Percentiles rank a stretch among this genome's conserved stretches.
Conservation (phyloP, 1,140 invertebrate genomes). For the Meloidogyne hapla region DNA sequence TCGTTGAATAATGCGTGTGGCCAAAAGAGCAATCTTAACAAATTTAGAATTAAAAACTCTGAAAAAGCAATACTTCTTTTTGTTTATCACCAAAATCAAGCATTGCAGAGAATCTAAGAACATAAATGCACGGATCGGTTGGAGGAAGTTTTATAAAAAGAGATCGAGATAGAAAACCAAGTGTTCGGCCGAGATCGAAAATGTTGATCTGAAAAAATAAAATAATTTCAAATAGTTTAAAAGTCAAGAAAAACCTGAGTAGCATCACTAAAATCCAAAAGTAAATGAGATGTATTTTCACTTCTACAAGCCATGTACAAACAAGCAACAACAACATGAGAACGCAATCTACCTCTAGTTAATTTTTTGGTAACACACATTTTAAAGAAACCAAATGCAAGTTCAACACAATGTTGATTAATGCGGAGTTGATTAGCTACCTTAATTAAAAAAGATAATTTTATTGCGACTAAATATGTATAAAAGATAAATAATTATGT, state of each 20-base stretch:
- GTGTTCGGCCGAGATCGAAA: conserved; percentile 88
- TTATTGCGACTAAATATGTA: too few species aligned
- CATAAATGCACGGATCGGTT: conserved; percentile 87
- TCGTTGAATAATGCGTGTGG: conserved; percentile 83
- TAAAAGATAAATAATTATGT: too few species aligned
- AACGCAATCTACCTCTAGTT: conserved; percentile 83
- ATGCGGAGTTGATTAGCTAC: conserved; percentile 66
- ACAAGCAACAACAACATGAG: conserved; percentile 92
- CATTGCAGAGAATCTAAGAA: conserved; percentile 87
- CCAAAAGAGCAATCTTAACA: conserved; percentile 90
- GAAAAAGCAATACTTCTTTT: conserved; percentile 48
- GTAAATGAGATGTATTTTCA: conserved; percentile 87
- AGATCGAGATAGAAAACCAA: conserved; percentile 81
- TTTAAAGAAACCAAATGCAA: conserved; percentile 92
- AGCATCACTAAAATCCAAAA: conserved; percentile 97
- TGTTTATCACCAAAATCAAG: conserved; percentile 77
- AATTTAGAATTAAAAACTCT: conserved; percentile 72
- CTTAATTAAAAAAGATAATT: conserved; percentile 13
- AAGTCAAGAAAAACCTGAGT: conserved; percentile 69
- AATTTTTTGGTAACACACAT: conserved; percentile 83
- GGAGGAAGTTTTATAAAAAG: conserved; percentile 89
- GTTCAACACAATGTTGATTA: conserved; percentile 86
- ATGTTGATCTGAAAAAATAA: conserved; percentile 81
- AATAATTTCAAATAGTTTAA: conserved; percentile 1
- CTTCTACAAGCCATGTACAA: conserved; percentile 93